Base-by-base conservation (phyloP, 2,888 invertebrate species). In the Lottia gigantea region DNA sequence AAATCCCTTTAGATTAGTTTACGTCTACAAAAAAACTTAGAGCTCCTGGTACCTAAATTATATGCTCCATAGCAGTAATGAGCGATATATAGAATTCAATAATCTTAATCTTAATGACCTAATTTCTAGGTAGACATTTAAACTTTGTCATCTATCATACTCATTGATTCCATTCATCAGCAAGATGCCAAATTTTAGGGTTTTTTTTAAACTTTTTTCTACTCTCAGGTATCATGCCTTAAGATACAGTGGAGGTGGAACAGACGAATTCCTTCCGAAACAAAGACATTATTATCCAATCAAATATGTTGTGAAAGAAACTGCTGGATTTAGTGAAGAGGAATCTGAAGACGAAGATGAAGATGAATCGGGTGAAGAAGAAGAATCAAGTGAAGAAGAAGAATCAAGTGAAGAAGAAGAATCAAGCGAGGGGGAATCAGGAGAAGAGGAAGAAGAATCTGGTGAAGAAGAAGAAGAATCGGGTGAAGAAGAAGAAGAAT, bases 151-250 rank as follows among this genome's bases (percentile, higher is more conserved):
- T n/a, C n/a, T n/a, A n/a, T n/a, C n/a, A n/a, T n/a, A n/a, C n/a
- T n/a, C n/a, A n/a, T n/a, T n/a, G n/a, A n/a, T n/a, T n/a, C n/a
- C n/a, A n/a, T n/a, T 31, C 31, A 31, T 31, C 31, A 31, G 31
- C 31, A n/a, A n/a, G n/a, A n/a, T n/a, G n/a, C n/a, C n/a, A n/a
- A n/a, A n/a, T n/a, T n/a, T n/a, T n/a, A n/a, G n/a, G n/a, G 6
- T 31, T 31, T 31, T 3, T 31, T 31, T 31, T 31, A 3, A 3
- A 6, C 31, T 31, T 31, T 3, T 6, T 3, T 31, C 31, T 31
- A 31, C 31, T 31, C 31, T 49, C 16, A 49, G 49, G 19, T 49
- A 80, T 46, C 78, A 79, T 62, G 77, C 81, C 3, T 71, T 80
- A 14, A 67, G 71, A 15, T 69, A 64, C n/a, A 67, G 65, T n/a